These are phyloP conservation scores for Drosophila algonquin DNA, from an alignment of 2,888 invertebrate species.

Conservation along the genomic window DNA sequence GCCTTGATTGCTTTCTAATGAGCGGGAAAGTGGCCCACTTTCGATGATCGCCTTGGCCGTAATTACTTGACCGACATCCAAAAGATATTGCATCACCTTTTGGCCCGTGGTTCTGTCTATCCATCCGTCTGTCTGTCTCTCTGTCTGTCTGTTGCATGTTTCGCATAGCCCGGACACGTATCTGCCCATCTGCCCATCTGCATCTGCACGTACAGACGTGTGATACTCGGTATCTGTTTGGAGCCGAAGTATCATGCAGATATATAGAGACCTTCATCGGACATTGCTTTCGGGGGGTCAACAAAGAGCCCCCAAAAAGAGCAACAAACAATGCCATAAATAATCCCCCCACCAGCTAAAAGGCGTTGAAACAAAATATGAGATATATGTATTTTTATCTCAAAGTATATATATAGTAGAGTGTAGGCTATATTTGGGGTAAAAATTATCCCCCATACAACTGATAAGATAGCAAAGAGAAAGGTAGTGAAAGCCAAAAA, in stretches of 20 bases:
- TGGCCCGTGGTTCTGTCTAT: not conserved
- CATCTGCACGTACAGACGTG: conserved; percentile 45
- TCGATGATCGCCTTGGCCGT: conserved; percentile 52
- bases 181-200: conserved; percentile 6
- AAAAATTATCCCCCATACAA: conserved; percentile 21
- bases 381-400: not conserved
- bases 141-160: conserved; percentile 43
- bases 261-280: conserved; percentile 50
- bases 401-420: not conserved
- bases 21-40: not conserved
- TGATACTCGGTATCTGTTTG: conserved; percentile 36
- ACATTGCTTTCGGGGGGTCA: conserved; percentile 15
- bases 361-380: conserved; percentile 23
- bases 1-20: conserved; percentile 35
- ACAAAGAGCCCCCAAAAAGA: conserved; percentile 3
- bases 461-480: conserved; percentile 47
- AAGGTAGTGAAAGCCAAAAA: conserved; percentile 1
- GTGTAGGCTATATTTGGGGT: conserved; percentile 24
- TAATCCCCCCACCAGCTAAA: conserved; percentile 14
- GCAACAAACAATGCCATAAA: conserved; percentile 47
- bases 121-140: too few species aligned
- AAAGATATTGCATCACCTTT: conserved; percentile 27
- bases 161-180: conserved; percentile 41
- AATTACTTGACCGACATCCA: conserved; percentile 42
- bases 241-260: conserved; percentile 54